A percentile compares a stretch with the other conserved stretches of the same genome.
Conservation (phyloP, 2,113 vertebrate species). For the Chloropsis cyanopogon region DNA sequence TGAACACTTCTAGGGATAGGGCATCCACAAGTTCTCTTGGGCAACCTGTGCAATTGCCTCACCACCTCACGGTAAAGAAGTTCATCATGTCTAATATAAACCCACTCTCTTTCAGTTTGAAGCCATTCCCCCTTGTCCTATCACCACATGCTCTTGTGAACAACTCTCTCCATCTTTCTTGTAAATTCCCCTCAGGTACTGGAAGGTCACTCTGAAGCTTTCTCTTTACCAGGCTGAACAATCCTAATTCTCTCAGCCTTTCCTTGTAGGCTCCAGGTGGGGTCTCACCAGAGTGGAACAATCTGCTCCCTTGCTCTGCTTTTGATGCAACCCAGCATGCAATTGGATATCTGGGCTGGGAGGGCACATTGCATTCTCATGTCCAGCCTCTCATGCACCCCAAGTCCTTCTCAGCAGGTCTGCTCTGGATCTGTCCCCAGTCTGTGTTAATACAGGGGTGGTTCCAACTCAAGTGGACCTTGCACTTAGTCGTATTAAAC, state of each 20-base stretch:
- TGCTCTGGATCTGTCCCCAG: neutral
- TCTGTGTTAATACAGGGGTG: neutral
- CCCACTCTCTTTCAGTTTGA: neutral
- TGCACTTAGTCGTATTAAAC: neutral
- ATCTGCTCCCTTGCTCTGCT: neutral
- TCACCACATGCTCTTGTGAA: neutral
- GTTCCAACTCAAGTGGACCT: no score
- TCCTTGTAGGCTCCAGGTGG: neutral
- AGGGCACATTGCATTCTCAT: neutral
- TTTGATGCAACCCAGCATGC: neutral
- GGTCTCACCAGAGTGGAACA: neutral
- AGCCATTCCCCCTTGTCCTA: neutral
- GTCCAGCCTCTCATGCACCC: neutral
- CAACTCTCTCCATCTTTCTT: neutral
- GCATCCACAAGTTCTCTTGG: neutral
- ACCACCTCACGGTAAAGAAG: neutral
- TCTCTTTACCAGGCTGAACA: neutral
- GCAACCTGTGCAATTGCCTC: neutral
- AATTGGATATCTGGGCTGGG: neutral
- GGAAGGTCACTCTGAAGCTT: neutral
- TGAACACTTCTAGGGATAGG: neutral
- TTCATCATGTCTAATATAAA: neutral
- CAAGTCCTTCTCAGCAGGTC: neutral
- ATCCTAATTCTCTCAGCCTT: neutral
- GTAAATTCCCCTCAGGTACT: neutral